Percentiles rank a stretch among this genome's conserved stretches.
These are phyloP conservation scores for Harpagus bidentatus DNA, from an alignment of 2,113 vertebrate species.

Conservation along the genomic window DNA sequence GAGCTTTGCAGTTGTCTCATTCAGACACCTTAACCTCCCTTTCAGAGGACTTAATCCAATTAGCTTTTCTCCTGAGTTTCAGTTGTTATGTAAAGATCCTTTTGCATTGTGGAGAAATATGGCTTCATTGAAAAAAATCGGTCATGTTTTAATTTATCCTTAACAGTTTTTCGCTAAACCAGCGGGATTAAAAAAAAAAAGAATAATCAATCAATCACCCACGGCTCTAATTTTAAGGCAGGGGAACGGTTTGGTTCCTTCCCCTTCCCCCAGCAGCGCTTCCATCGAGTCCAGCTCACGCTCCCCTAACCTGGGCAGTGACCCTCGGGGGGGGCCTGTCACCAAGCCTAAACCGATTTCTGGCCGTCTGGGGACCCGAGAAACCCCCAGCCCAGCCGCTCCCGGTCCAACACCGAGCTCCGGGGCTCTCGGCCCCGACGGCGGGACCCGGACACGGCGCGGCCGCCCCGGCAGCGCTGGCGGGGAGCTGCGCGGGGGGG, in stretches of 20 bases:
- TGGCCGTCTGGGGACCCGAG: background rate
- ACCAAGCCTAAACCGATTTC: background rate
- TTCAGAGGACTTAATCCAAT: slow-evolving; percentile 79
- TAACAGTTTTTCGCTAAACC: background rate
- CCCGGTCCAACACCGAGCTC: background rate
- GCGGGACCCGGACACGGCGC: no score
- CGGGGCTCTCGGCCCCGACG: background rate
- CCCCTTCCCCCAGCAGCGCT: background rate
- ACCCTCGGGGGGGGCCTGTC: background rate
- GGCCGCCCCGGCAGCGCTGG: background rate
- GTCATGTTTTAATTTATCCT: slow-evolving; percentile 15
- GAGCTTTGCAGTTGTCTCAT: slow-evolving; percentile 37
- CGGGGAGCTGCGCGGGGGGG: background rate
- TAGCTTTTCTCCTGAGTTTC: slow-evolving; percentile 73
- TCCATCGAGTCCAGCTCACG: background rate
- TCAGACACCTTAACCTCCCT: slow-evolving; percentile 62
- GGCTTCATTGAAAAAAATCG: slow-evolving; percentile 43
- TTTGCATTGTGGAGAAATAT: slow-evolving; percentile 31
- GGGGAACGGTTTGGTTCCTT: background rate
- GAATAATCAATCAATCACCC: background rate
- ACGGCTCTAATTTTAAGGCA: background rate
- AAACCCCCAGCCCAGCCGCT: background rate
- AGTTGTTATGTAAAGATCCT: slow-evolving; percentile 76
- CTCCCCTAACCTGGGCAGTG: background rate
- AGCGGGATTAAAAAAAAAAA: background rate